These are phyloP conservation scores for Ceraclea dissimilis DNA, from an alignment of 2,888 invertebrate genomes.

Conservation along the genomic window DNA sequence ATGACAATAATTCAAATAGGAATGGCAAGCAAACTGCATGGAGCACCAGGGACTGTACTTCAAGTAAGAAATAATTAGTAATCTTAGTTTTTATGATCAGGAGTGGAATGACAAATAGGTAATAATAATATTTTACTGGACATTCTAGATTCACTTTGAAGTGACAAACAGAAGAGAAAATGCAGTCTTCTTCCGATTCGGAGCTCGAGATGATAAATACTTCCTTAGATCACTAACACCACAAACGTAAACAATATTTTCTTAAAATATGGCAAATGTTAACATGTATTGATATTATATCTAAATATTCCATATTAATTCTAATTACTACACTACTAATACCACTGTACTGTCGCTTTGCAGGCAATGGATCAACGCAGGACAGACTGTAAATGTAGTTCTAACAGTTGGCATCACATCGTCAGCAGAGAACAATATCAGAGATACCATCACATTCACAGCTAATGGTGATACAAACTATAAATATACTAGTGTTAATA, in stretches of 20 bases:
- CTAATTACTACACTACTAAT: not conserved
- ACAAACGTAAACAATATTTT: constrained; percentile 38
- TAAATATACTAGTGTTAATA: not conserved
- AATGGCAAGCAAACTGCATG: constrained; percentile 39
- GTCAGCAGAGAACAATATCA: constrained; percentile 44
- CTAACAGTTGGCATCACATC: constrained; percentile 44
- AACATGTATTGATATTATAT: not conserved
- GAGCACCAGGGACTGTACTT: constrained; percentile 39
- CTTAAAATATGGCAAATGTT: not conserved
- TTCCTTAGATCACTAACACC: constrained; percentile 52
- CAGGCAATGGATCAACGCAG: constrained; percentile 41
- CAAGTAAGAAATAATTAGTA: constrained; percentile 33
- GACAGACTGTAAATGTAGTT: constrained; percentile 51
- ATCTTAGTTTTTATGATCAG: not conserved
- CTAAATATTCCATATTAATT: not conserved
- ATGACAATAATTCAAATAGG: constrained; percentile 39
- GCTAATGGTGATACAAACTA: constrained; percentile 43
- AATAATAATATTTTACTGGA: too few species aligned
- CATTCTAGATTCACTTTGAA: constrained; percentile 55
- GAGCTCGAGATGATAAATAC: constrained; percentile 51
- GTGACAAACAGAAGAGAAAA: constrained; percentile 62
- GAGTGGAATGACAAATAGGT: not conserved
- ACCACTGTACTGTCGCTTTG: not conserved
- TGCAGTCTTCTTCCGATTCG: constrained; percentile 49
- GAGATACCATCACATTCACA: constrained; percentile 57